Conservation (phyloP, 2,888 invertebrate genomes). For the Xylocampa areola region DNA sequence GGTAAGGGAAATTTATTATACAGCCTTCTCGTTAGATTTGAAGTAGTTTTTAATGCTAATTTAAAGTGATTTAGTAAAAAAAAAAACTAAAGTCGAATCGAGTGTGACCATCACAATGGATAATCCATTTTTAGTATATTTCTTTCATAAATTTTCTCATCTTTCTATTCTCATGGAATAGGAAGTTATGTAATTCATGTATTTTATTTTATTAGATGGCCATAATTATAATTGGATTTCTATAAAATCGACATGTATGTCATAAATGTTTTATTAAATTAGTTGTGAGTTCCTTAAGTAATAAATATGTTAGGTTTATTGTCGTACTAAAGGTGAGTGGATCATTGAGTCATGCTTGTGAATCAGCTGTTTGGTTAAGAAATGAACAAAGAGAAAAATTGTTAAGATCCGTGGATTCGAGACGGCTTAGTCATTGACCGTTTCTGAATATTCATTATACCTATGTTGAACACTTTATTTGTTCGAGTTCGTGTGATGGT, state of each 20-base stretch:
- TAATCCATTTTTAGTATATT: neutral
- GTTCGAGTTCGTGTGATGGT: slow-evolving; percentile 26
- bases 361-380: slow-evolving; percentile 54
- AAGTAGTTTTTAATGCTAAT: slow-evolving; percentile 17
- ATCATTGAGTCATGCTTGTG: slow-evolving; percentile 43
- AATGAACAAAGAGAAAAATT: slow-evolving; percentile 54
- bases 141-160: neutral
- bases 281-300: neutral
- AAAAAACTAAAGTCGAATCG: slow-evolving; percentile 9
- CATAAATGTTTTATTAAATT: slow-evolving; percentile 14
- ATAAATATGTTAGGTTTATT: slow-evolving; percentile 36
- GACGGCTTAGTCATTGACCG: slow-evolving; percentile 44
- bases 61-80: slow-evolving; percentile 19
- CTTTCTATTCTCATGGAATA: neutral
- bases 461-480: slow-evolving; percentile 42
- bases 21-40: slow-evolving; percentile 3
- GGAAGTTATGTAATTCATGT: slow-evolving; percentile 9
- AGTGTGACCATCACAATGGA: slow-evolving; percentile 13
- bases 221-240: slow-evolving; percentile 7
- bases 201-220: slow-evolving; percentile 9
- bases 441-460: slow-evolving; percentile 55
- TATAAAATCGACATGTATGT: slow-evolving; percentile 6
- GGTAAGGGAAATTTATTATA: slow-evolving; percentile 25
- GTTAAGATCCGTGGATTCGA: slow-evolving; percentile 34
- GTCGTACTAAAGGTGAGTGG: slow-evolving; percentile 30